A percentile compares a stretch with the other conserved stretches of the same genome.
Conservation (phyloP, 2,113 vertebrate genomes). For the Notarius lentiginosus region DNA sequence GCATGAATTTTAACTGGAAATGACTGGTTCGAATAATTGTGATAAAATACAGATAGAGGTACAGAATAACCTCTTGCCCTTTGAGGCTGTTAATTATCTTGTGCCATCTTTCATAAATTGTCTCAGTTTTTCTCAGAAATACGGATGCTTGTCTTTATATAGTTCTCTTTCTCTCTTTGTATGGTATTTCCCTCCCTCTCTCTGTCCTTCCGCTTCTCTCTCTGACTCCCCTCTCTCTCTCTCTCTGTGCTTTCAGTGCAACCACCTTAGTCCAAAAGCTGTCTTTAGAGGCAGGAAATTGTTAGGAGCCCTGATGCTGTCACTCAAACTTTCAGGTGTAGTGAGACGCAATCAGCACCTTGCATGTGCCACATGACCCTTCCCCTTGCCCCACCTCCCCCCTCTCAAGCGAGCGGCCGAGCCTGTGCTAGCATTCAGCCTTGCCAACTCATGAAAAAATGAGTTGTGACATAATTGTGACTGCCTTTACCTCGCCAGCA, state of each 20-base stretch:
- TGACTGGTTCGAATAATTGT: neutral
- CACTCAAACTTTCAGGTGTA: constrained; percentile 78
- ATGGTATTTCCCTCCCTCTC: constrained; percentile 28
- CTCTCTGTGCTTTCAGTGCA: constrained; percentile 98
- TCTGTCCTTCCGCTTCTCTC: constrained; percentile 23
- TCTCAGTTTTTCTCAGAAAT: constrained; percentile 9
- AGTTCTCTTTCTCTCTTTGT: constrained; percentile 27
- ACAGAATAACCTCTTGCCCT: neutral
- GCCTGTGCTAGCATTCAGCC: constrained; percentile 49
- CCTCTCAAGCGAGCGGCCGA: constrained; percentile 37
- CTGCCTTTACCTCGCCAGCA: constrained; percentile 61
- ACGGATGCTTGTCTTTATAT: constrained; percentile 46
- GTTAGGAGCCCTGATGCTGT: constrained; percentile 89
- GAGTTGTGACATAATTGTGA: constrained; percentile 66
- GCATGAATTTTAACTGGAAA: neutral
- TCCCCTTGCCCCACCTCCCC: constrained; percentile 19
- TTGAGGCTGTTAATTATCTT: constrained; percentile 3
- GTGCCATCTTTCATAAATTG: constrained; percentile 27
- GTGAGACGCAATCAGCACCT: constrained; percentile 80
- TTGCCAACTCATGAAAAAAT: constrained; percentile 75
- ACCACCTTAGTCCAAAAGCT: constrained; percentile 85
- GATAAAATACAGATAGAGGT: neutral
- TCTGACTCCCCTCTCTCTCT: constrained; percentile 55
- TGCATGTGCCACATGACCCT: constrained; percentile 80
- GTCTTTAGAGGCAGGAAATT: constrained; percentile 85